Evolutionary conservation across 2,888 invertebrate species (phyloP).

Genomic region (Nasonovia ribisnigri): DNA sequence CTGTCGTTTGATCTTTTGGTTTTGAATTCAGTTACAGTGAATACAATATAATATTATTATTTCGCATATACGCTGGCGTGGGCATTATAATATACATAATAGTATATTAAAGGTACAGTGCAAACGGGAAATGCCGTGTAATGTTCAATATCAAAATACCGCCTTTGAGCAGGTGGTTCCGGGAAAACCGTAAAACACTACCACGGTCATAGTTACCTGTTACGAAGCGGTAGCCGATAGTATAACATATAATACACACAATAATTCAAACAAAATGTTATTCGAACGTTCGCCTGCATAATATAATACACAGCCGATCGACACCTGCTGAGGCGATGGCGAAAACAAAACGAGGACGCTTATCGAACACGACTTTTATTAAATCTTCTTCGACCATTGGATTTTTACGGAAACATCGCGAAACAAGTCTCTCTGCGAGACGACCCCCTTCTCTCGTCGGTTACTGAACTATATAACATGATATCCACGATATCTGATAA

Average conservation of each 20-base stretch:
- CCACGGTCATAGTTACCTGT: neutral
- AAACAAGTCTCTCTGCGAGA: too few species aligned
- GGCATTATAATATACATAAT: neutral
- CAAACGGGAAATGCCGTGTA: neutral
- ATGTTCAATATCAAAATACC: neutral
- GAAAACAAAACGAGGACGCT: too few species aligned
- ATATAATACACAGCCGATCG: too few species aligned
- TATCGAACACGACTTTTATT: too few species aligned
- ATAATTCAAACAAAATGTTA: neutral
- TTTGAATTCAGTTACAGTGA: neutral
- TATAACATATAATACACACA: neutral
- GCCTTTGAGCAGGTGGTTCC: neutral
- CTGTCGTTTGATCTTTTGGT: neutral
- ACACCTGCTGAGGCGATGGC: too few species aligned
- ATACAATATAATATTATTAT: neutral
- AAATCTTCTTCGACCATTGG: too few species aligned
- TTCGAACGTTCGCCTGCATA: neutral
- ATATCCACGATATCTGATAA: too few species aligned
- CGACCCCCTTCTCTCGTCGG: too few species aligned
- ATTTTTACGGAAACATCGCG: too few species aligned
- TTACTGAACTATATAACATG: too few species aligned
- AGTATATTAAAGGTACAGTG: too few species aligned
- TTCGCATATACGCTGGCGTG: neutral
- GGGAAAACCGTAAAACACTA: neutral
- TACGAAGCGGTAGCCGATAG: neutral